Evolutionary conservation across 2,888 invertebrate genomes (phyloP), one percentile per base, ranked within the genome.

Genomic region (Argyresthia goedartella): DNA sequence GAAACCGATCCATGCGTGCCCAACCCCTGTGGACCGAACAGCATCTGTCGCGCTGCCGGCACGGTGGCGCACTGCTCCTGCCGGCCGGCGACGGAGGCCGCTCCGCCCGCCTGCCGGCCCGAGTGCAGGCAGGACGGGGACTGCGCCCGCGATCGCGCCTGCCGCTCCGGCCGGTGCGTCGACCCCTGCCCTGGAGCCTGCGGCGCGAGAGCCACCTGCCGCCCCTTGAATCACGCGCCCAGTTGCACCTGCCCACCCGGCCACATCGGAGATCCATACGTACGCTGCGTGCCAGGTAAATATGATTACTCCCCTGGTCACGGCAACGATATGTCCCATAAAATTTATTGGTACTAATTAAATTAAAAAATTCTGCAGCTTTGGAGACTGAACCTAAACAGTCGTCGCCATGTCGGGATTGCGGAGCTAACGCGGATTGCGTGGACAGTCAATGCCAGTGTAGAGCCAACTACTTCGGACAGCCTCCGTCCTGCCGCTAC

Each of bases 141-240:
- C 54, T 93, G 93, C 63, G 77, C 90, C 0, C 82, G 85, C 33
- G 88, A 90, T 52, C 88, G 87, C 53, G 90, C 91, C 11, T 93
- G 93, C 66, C 87, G 91, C 15, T 87, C 88, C 59, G 88, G 88
- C 56, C 91, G 90, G 61, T 93, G 93, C 64, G 85, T 86, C 54
- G 90, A 93, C 66, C 92, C 93, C 36, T 93, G 95, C 62, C 90
- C 91, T 11, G 94, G 93, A 49, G 89, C 91, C 49, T 95, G 95
- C 65, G 95, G 95, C 14, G 84, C 89, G 49, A 91, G 91, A 67
- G 92, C 94, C 1, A 74, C 89, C 57, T 95, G 95, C 63, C 89
- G 90, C 62, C 92, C 92, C 11, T 89, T 91, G 25, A 89, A 91
- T 58, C 95, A 95, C 65, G 87, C 91, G 47, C 93, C 95, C n/a